phyloP scores from a whole-genome alignment of 2,888 invertebrate species.

The Mactromeris polynyma region DNA sequence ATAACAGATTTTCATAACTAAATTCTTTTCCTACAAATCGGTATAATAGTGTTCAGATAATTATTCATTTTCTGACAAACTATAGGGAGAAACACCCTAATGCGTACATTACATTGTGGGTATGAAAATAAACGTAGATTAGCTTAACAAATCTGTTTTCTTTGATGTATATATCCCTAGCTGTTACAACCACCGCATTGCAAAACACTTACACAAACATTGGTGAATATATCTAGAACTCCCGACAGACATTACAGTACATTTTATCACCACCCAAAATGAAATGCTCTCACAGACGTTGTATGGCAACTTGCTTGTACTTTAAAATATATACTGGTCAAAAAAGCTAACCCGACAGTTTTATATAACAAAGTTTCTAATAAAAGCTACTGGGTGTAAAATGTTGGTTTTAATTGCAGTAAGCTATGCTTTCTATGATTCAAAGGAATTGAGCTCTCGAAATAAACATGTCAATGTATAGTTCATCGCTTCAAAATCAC shows the following conservation, averaged over 20 bases:
- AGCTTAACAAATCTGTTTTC: not conserved
- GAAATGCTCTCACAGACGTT: too few relatives aligned
- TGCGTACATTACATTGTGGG: not conserved
- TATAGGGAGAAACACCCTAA: not conserved
- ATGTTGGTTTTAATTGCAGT: too few relatives aligned
- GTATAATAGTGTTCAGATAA: not conserved
- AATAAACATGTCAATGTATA: too few relatives aligned
- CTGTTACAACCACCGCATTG: not conserved
- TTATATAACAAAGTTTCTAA: too few relatives aligned
- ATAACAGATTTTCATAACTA: not conserved
- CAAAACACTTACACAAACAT: slow-evolving; percentile 2
- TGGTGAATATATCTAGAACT: not conserved
- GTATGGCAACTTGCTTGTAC: too few relatives aligned
- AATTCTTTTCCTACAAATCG: not conserved
- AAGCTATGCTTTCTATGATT: too few relatives aligned
- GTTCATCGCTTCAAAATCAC: too few relatives aligned
- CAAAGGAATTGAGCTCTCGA: too few relatives aligned
- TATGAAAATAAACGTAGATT: not conserved
- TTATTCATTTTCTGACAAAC: slow-evolving; percentile 9
- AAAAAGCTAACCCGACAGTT: too few relatives aligned
- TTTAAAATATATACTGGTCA: too few relatives aligned
- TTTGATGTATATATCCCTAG: not conserved
- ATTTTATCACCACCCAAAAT: too few relatives aligned
- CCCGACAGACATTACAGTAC: not conserved
- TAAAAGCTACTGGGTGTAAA: too few relatives aligned